Evolutionary conservation across 2,888 invertebrate species (phyloP).

Genomic region (Hirtodrosophila duncani): DNA sequence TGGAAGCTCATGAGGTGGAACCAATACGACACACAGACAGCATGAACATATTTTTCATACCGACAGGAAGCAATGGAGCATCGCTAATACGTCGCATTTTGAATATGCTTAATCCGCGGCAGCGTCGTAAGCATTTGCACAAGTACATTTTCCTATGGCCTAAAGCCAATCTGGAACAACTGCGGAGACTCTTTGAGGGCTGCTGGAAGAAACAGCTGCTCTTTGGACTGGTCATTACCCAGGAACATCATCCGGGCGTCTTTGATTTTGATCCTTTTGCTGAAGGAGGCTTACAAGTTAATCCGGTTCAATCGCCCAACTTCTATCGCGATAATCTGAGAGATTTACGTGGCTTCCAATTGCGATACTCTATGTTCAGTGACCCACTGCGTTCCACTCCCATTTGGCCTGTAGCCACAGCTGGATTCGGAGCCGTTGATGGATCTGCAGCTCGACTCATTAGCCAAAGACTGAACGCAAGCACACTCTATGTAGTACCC

Average conservation of each 20-base stretch:
- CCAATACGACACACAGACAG: constrained; percentile 53
- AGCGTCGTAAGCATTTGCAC: constrained; percentile 58
- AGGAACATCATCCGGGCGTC: constrained; percentile 9
- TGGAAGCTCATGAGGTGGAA: constrained; percentile 44
- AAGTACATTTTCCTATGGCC: constrained; percentile 71
- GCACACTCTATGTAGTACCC: constrained; percentile 58
- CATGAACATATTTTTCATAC: constrained; percentile 57
- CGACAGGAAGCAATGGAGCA: constrained; percentile 26
- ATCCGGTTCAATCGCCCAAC: neutral
- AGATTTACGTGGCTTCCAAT: constrained; percentile 53
- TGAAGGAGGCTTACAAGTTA: constrained; percentile 41
- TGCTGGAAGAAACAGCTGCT: constrained; percentile 64
- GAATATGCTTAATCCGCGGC: constrained; percentile 55
- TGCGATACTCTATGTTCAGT: constrained; percentile 67
- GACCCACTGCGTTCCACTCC: constrained; percentile 63
- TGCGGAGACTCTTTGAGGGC: constrained; percentile 45
- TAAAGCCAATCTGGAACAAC: constrained; percentile 23
- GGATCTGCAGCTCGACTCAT: constrained; percentile 20
- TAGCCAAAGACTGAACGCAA: constrained; percentile 60
- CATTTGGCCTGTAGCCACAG: constrained; percentile 10
- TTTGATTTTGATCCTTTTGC: constrained; percentile 72
- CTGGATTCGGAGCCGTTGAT: constrained; percentile 19
- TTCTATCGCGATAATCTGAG: constrained; percentile 55
- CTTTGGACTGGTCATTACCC: constrained; percentile 54
- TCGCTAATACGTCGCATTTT: constrained; percentile 41